A percentile compares a stretch with the other conserved stretches of the same genome.
phyloP scores from a whole-genome alignment of 2,113 vertebrate genomes.

The Butorides virescens region DNA sequence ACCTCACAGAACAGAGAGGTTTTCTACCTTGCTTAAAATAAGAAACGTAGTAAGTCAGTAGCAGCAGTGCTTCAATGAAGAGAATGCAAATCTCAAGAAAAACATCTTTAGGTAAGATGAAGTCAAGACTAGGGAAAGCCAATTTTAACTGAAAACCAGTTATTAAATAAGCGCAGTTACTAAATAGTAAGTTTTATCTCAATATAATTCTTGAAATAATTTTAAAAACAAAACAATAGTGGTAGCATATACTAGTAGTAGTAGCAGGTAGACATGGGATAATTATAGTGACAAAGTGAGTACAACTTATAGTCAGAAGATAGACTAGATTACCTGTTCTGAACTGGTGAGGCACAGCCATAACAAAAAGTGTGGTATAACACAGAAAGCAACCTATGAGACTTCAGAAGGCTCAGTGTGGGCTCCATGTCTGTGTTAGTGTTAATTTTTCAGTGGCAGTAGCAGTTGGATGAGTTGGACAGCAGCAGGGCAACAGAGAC shows the following conservation, averaged over 20 bases:
- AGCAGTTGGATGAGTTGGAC: not conserved
- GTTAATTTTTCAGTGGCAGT: not conserved
- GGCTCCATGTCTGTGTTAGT: not conserved
- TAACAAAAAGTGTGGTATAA: not conserved
- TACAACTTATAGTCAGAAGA: not conserved
- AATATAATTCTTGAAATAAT: not conserved
- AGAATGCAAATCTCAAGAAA: not conserved
- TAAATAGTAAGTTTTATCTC: not conserved
- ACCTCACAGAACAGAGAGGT: not conserved
- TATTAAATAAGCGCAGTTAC: not conserved
- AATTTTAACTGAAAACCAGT: not conserved
- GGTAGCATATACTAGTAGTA: too few relatives aligned
- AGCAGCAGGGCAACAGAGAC: not conserved
- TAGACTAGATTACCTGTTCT: not conserved
- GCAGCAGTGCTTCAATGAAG: not conserved
- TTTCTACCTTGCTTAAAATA: not conserved
- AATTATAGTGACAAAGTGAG: not conserved
- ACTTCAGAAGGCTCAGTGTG: not conserved
- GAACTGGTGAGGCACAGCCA: not conserved
- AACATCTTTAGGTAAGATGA: not conserved
- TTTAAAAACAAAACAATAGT: not conserved
- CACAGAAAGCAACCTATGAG: not conserved
- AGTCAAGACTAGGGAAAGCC: not conserved
- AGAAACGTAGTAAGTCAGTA: not conserved
- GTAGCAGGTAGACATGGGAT: not conserved